A percentile compares a stretch with the other conserved stretches of the same genome.
phyloP scores from a whole-genome alignment of 1,140 invertebrate species.

The Gryllus bimaculatus region DNA sequence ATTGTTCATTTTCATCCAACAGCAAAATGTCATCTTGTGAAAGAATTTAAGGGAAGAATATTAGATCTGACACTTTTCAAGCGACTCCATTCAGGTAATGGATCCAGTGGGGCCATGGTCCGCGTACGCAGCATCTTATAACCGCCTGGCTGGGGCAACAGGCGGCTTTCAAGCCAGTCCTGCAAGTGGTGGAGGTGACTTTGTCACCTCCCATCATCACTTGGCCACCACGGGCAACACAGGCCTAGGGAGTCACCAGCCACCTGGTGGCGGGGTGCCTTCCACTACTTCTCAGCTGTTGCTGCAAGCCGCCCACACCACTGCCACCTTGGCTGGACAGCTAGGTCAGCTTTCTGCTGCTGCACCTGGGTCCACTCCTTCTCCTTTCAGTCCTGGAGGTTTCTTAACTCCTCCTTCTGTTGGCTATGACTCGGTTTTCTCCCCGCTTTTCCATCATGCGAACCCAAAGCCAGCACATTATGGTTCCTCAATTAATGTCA shows the following conservation, averaged over 20 bases:
- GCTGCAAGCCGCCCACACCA: constrained; percentile 50
- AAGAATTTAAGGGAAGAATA: neutral
- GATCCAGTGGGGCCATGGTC: constrained; percentile 71
- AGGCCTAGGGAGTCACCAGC: constrained; percentile 33
- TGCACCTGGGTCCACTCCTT: constrained; percentile 35
- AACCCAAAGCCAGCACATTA: constrained; percentile 48
- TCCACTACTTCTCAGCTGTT: constrained; percentile 51
- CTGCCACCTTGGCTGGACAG: constrained; percentile 48
- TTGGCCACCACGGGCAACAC: constrained; percentile 37
- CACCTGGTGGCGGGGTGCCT: constrained; percentile 41
- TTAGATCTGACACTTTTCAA: neutral
- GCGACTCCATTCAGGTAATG: constrained; percentile 39
- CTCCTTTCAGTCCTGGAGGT: constrained; percentile 56
- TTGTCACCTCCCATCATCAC: constrained; percentile 45
- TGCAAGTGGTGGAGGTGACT: constrained; percentile 46
- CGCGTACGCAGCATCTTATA: constrained; percentile 48
- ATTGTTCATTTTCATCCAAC: neutral
- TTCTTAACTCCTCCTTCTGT: constrained; percentile 54
- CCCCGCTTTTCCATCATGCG: constrained; percentile 58
- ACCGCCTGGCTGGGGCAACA: constrained; percentile 44
- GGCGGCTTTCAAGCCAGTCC: constrained; percentile 41
- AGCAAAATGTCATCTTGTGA: neutral
- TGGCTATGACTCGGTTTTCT: constrained; percentile 59
- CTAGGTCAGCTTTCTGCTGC: constrained; percentile 28
- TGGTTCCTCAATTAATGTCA: constrained; percentile 34